These are phyloP conservation scores for Drosophila aldrichi DNA, from an alignment of 2,888 invertebrate genomes.

Conservation along the genomic window DNA sequence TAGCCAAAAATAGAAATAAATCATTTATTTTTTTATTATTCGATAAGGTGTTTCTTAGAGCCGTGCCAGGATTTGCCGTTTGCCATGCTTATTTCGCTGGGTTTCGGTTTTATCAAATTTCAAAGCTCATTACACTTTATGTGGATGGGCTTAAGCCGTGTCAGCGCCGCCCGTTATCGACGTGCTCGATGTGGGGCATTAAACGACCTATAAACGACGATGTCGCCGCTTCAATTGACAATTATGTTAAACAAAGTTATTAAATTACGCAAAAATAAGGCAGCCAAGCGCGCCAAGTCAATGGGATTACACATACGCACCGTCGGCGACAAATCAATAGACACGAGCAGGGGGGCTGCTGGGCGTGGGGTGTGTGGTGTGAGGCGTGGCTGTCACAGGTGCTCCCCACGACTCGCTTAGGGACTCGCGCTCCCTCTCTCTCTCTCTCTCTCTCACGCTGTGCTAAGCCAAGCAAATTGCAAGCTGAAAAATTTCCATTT, in stretches of 20 bases:
- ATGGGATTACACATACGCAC: conserved; percentile 76
- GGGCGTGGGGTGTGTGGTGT: neutral
- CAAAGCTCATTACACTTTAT: conserved; percentile 80
- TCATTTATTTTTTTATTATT: neutral
- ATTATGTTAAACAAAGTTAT: conserved; percentile 82
- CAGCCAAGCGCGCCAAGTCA: conserved; percentile 68
- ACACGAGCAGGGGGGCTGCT: conserved; percentile 5
- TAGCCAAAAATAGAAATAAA: conserved; percentile 2
- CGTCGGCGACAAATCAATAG: conserved; percentile 77
- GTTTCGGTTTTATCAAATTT: conserved; percentile 73
- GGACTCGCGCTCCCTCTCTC: neutral
- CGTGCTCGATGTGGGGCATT: conserved; percentile 64
- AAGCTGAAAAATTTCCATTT: conserved; percentile 80
- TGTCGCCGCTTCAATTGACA: conserved; percentile 80
- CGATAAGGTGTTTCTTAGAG: conserved; percentile 21
- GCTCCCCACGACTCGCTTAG: conserved; percentile 11
- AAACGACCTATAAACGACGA: conserved; percentile 70
- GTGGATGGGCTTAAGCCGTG: conserved; percentile 59
- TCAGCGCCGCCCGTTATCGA: conserved; percentile 49
- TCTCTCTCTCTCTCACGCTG: neutral
- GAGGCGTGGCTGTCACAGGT: conserved; percentile 31
- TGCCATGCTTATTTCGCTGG: conserved; percentile 35
- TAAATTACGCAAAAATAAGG: conserved; percentile 79
- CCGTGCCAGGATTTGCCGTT: conserved; percentile 13
- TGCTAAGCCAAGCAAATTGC: conserved; percentile 69